Conservation (phyloP, 2,113 vertebrate species). For the Morone chrysops region DNA sequence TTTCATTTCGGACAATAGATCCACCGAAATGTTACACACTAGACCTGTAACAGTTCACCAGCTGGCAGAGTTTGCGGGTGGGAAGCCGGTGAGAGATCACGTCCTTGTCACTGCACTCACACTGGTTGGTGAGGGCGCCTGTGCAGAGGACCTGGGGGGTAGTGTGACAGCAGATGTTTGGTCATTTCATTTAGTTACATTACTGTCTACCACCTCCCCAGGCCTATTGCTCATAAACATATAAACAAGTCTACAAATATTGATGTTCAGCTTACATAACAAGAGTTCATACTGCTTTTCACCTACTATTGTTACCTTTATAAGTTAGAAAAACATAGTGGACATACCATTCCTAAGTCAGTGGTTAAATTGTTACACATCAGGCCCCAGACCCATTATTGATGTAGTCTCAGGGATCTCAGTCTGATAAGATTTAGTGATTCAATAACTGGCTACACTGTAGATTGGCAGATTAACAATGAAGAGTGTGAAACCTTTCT, state of each 20-base stretch:
- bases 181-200: not conserved
- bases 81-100: slow-evolving; percentile 4
- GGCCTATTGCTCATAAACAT: not conserved
- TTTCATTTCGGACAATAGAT: no score
- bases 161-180: not conserved
- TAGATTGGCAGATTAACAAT: no score
- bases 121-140: slow-evolving; percentile 2
- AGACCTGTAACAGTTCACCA: no score
- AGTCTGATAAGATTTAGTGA: no score
- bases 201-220: not conserved
- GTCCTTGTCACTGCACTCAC: slow-evolving; percentile 20
- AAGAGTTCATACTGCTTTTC: not conserved
- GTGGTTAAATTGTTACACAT: no score
- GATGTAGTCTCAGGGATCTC: no score
- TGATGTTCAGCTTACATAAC: not conserved
- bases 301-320: not conserved
- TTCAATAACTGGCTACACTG: no score
- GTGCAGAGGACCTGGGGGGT: not conserved
- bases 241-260: not conserved
- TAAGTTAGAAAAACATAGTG: not conserved
- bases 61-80: no score
- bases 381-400: no score
- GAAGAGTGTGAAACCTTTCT: no score
- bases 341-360: no score
- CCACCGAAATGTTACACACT: no score